Evolutionary conservation across 2,888 invertebrate genomes (phyloP).

Genomic region (Steinernema carpocapsae): DNA sequence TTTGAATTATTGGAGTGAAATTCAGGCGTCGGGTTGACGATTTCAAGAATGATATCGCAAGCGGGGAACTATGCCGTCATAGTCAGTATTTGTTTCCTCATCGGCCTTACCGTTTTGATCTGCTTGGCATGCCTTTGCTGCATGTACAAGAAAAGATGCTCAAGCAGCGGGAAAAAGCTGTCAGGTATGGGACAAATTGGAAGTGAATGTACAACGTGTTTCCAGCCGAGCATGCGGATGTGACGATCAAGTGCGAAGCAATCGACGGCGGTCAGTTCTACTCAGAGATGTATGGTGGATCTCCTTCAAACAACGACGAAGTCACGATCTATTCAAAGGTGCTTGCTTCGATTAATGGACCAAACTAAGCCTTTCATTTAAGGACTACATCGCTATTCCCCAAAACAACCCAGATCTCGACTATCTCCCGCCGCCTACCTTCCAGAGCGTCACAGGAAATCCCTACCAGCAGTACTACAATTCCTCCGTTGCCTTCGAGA

Average conservation of each 20-base stretch:
- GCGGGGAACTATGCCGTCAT: constrained; percentile 21
- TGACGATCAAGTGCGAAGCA: constrained; percentile 66
- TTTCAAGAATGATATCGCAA: not conserved
- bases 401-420: constrained; percentile 69
- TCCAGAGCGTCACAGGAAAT: constrained; percentile 5
- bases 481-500: not conserved
- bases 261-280: constrained; percentile 62
- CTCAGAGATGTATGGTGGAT: constrained; percentile 63
- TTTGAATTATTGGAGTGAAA: not conserved
- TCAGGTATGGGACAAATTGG: not conserved
- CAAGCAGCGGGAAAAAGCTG: not conserved
- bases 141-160: not conserved
- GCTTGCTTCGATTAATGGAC: not conserved
- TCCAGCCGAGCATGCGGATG: constrained; percentile 64
- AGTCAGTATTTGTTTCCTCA: not conserved
- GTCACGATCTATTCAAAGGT: constrained; percentile 52
- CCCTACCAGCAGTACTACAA: constrained; percentile 29
- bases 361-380: constrained; percentile 26
- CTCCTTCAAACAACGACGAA: constrained; percentile 38
- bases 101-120: not conserved
- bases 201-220: not conserved
- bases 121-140: constrained; percentile 11
- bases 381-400: constrained; percentile 68
- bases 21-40: not conserved
- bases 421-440: constrained; percentile 52